phyloP scores from a whole-genome alignment of 2,888 invertebrate genomes.

The Leucania comma region DNA sequence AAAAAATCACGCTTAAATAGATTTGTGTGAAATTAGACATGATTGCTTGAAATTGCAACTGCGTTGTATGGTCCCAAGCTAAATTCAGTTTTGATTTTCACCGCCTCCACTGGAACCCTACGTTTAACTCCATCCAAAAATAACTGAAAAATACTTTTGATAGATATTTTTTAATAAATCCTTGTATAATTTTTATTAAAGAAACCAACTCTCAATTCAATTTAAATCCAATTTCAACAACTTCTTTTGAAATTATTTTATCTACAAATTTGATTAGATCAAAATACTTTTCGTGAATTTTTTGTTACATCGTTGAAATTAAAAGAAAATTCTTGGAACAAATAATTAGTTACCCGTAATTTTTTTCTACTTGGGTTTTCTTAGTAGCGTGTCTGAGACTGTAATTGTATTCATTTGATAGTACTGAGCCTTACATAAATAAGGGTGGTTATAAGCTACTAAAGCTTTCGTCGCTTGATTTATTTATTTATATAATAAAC shows the following conservation, averaged over 20 bases:
- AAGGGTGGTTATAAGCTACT: neutral
- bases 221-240: constrained; percentile 61
- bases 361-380: neutral
- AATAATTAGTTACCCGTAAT: neutral
- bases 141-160: constrained; percentile 65
- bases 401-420: neutral
- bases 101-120: constrained; percentile 48
- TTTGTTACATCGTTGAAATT: constrained; percentile 12
- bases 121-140: constrained; percentile 46
- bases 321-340: neutral
- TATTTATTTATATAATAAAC: too few relatives aligned
- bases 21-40: too few relatives aligned
- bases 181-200: constrained; percentile 66
- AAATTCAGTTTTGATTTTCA: too few relatives aligned
- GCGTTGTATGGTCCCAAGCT: too few relatives aligned
- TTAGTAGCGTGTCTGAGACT: neutral
- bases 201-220: constrained; percentile 62
- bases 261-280: constrained; percentile 59
- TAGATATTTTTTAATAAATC: constrained; percentile 68
- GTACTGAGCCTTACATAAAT: neutral
- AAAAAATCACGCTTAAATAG: too few relatives aligned
- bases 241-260: constrained; percentile 38
- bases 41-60: too few relatives aligned
- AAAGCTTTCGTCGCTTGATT: too few relatives aligned
- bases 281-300: constrained; percentile 59